Base-by-base conservation (phyloP, 2,797 vertebrate species). In the Champsocephalus gunnari region DNA sequence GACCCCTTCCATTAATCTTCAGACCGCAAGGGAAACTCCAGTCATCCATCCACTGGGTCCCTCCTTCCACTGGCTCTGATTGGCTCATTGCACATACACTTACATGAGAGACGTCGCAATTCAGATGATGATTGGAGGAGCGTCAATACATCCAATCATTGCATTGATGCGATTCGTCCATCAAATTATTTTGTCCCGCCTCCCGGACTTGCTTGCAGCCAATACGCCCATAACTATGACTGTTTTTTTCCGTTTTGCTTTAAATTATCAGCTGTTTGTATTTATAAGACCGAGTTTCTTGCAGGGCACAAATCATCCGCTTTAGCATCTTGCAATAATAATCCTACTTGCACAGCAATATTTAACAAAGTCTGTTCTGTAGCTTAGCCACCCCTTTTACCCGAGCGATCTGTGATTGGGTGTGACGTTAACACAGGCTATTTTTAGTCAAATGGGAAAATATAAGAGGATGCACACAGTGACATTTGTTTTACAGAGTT, bases 1-100 rank as follows among this genome's bases (percentile, higher is more conserved):
- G 92, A 92, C 72, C 88, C 89, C 91, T 93, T 94, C 94, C 95
- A 94, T 95, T 95, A 96, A 95, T 95, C 94, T 95, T 92, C 79
- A 89, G 83, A 92, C 91, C 91, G 93, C 92, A 94, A 93, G 89
- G 94, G 92, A 91, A 95, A 95, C 95, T 95, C 94, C 93, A 93
- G 93, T 93, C 92, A 89, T 91, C 88, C 92, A 92, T 92, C 90
- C 77, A 72, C 3, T 2, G 17, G 38, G 71, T 58, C 81, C 93
- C 89, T 72, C 94, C 94, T 70, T 62, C 56, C 11, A 0, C 8
- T 2, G 43, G 0, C 47, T 75, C 32, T 70, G 66, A 94, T 94
- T 95, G 93, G 95, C 32, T 68, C 24, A 3, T 2, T 0, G 0
- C 28, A 12, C n/a, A 14, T 47, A 60, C 9, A 61, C 9, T 16